phyloP scores from a whole-genome alignment of 1,140 invertebrate species.

The Cydia amplana region DNA sequence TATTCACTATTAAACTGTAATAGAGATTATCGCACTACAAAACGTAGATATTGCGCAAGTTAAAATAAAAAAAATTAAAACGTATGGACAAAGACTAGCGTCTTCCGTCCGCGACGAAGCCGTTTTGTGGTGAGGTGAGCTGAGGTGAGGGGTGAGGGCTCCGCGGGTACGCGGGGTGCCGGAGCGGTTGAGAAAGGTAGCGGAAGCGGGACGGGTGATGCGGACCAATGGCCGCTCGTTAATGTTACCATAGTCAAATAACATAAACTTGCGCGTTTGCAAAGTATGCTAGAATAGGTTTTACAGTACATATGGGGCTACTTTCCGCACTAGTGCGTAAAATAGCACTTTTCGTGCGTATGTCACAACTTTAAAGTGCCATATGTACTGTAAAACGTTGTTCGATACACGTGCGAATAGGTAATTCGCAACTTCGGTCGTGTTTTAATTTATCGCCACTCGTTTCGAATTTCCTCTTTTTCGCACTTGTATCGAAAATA shows the following conservation, averaged over 20 bases:
- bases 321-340: too few relatives aligned
- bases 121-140: conserved; percentile 14
- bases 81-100: conserved; percentile 35
- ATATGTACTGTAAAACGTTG: too few relatives aligned
- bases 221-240: conserved; percentile 9
- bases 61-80: conserved; percentile 35
- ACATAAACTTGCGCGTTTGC: background rate
- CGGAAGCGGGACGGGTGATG: conserved; percentile 23
- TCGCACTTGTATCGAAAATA: too few relatives aligned
- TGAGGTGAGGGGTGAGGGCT: background rate
- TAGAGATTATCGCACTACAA: conserved; percentile 29
- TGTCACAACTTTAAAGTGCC: too few relatives aligned
- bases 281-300: background rate
- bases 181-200: conserved; percentile 10
- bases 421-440: too few relatives aligned
- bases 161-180: background rate
- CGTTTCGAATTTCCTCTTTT: too few relatives aligned
- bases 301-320: too few relatives aligned
- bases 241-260: conserved; percentile 20
- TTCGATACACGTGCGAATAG: too few relatives aligned
- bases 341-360: too few relatives aligned
- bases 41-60: conserved; percentile 31
- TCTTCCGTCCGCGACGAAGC: conserved; percentile 33
- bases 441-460: too few relatives aligned
- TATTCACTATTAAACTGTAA: conserved; percentile 23